Conservation (phyloP, 1,140 invertebrate species). For the Ruditapes philippinarum region DNA sequence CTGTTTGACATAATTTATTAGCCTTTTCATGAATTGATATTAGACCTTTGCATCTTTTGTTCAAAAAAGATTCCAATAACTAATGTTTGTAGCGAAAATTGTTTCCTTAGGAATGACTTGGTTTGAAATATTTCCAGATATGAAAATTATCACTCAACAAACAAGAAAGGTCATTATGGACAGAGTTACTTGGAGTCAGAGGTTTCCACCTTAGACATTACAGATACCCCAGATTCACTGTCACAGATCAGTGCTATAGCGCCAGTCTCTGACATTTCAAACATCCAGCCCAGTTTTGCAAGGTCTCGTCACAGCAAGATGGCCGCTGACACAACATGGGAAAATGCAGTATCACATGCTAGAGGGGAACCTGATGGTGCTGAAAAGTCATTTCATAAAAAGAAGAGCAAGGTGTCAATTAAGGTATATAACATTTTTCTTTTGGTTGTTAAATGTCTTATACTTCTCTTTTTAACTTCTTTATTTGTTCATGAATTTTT, state of each 20-base stretch:
- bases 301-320: slow-evolving; percentile 68
- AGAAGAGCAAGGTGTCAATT: slow-evolving; percentile 67
- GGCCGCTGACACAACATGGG: slow-evolving; percentile 78
- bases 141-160: slow-evolving; percentile 40
- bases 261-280: slow-evolving; percentile 76
- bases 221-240: slow-evolving; percentile 79
- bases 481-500: no score
- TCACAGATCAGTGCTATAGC: slow-evolving; percentile 83
- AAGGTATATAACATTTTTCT: slow-evolving; percentile 29
- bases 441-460: no score
- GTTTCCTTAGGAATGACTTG: no score
- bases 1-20: no score
- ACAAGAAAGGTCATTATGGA: slow-evolving; percentile 32
- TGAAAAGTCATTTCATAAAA: slow-evolving; percentile 78
- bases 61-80: no score
- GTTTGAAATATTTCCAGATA: not conserved
- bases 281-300: slow-evolving; percentile 72
- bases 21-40: no score
- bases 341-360: slow-evolving; percentile 82
- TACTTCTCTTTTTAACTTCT: no score
- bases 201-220: slow-evolving; percentile 68
- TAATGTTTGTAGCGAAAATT: no score
- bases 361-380: slow-evolving; percentile 85
- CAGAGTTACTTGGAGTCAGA: slow-evolving; percentile 70
- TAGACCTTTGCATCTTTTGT: no score